Base-by-base conservation (phyloP, 2,113 vertebrate genomes). In the Illadopsis cleaveri region DNA sequence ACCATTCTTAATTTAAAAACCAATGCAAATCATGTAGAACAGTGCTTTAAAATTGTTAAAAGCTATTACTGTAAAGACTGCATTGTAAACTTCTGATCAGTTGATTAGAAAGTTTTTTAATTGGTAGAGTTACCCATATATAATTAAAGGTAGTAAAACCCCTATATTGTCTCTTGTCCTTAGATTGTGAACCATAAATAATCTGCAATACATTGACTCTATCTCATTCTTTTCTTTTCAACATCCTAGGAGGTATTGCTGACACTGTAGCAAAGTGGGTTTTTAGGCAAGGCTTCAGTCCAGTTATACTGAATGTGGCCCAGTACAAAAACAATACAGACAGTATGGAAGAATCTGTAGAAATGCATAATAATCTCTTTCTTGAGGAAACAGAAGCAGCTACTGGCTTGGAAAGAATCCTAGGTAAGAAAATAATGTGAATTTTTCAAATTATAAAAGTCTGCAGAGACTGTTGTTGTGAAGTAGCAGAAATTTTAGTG, bases 211-310 rank as follows among this genome's bases (percentile, higher is more conserved):
- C 5, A 3, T 7, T 45, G 16, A 64, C 51, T 86, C 1, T 51
- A 13, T 12, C 4, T 73, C 51, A 22, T 37, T 6, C 33, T 54
- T 62, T 45, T 53, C 30, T 68, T 65, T 56, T 40, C 20, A 30
- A 37, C 70, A 33, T 81, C 37, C 21, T 89, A 99, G 99, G 99
- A 45, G 99, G 99, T 24, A 97, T 99, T 93, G 99, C 99, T 9
- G 99, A 99, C 97, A 98, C 97, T 13, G 98, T 99, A 72, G 98
- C 99, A 37, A 99, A 99, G 96, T 99, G 99, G 99, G 97, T 99
- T 87, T 99, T 99, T 97, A 99, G 98, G 90, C 99, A 99, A 76
- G 98, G 98, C 93, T 77, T 99, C 84, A 96, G 95, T 71, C 99
- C 99, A 2, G 97, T 97, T 47, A 62, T 96, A 19, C 96, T 99